phyloP scores from a whole-genome alignment of 2,888 invertebrate genomes.

The Caenorhabditis angaria region DNA sequence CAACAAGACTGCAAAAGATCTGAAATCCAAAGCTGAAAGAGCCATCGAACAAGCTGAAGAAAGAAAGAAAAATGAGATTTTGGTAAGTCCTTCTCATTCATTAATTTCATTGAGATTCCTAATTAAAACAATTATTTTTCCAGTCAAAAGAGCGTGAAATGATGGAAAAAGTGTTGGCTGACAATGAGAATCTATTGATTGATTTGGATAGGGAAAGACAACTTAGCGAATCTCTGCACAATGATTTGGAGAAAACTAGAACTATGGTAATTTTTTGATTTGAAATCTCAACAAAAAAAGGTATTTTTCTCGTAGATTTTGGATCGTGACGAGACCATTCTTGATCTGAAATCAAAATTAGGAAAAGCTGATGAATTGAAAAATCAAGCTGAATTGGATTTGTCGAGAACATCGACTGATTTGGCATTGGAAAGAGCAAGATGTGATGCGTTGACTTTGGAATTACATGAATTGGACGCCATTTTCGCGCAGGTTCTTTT shows the following conservation, averaged over 20 bases:
- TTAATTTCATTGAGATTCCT: no score
- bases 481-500: slow-evolving; percentile 30
- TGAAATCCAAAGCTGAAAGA: slow-evolving; percentile 18
- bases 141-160: slow-evolving; percentile 7
- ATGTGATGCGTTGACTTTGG: slow-evolving; percentile 33
- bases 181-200: slow-evolving; percentile 30
- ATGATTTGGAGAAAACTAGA: slow-evolving; percentile 31
- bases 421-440: slow-evolving; percentile 37
- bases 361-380: slow-evolving; percentile 30
- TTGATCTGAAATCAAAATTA: slow-evolving; percentile 25
- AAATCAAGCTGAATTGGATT: slow-evolving; percentile 29
- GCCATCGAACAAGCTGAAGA: slow-evolving; percentile 14
- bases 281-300: background rate
- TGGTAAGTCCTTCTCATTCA: no score
- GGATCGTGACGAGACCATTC: slow-evolving; percentile 31
- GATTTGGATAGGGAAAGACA: slow-evolving; percentile 30
- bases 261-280: slow-evolving; percentile 9
- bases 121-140: background rate
- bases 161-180: slow-evolving; percentile 23
- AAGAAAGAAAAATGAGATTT: slow-evolving; percentile 5
- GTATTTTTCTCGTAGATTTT: slow-evolving; percentile 5
- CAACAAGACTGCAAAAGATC: slow-evolving; percentile 19
- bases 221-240: slow-evolving; percentile 24
- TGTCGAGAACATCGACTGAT: slow-evolving; percentile 34
- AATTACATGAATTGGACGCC: slow-evolving; percentile 35